phyloP scores from a whole-genome alignment of 2,797 vertebrate species.

The Trachops cirrhosus region DNA sequence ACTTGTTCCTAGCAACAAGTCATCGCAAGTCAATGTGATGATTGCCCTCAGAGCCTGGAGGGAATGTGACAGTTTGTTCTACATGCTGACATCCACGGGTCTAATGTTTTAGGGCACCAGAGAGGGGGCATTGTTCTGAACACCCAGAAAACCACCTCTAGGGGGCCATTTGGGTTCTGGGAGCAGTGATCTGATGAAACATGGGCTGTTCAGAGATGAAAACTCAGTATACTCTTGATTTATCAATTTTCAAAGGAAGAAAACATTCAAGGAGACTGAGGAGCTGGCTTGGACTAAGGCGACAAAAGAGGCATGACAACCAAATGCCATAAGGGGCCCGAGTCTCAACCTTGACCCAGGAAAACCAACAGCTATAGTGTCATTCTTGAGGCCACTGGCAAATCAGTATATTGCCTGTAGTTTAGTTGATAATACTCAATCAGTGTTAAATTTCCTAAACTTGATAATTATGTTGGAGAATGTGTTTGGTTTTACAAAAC shows the following conservation, averaged over 20 bases:
- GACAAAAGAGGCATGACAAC: not conserved
- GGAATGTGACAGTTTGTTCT: not conserved
- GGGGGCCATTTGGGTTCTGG: not conserved
- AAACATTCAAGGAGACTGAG: not conserved
- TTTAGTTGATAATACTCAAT: not conserved
- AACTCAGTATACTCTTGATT: not conserved
- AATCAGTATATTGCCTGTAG: not conserved
- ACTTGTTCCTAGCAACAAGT: not conserved
- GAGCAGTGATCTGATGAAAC: not conserved
- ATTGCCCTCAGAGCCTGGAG: not conserved
- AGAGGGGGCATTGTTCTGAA: not conserved
- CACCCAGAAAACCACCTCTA: not conserved
- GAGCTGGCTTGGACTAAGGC: not conserved
- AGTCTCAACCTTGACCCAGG: not conserved
- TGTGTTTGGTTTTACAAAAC: not conserved
- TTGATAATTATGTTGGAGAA: not conserved
- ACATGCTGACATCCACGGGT: not conserved
- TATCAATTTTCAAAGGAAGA: constrained; percentile 45
- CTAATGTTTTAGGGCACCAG: not conserved
- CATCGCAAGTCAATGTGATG: not conserved
- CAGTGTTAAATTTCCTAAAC: not conserved
- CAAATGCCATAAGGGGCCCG: not conserved
- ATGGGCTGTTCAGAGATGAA: not conserved
- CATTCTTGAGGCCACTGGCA: not conserved
- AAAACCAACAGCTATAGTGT: not conserved